Conservation (phyloP, 2,113 vertebrate species). For the Pyrgilauda ruficollis region DNA sequence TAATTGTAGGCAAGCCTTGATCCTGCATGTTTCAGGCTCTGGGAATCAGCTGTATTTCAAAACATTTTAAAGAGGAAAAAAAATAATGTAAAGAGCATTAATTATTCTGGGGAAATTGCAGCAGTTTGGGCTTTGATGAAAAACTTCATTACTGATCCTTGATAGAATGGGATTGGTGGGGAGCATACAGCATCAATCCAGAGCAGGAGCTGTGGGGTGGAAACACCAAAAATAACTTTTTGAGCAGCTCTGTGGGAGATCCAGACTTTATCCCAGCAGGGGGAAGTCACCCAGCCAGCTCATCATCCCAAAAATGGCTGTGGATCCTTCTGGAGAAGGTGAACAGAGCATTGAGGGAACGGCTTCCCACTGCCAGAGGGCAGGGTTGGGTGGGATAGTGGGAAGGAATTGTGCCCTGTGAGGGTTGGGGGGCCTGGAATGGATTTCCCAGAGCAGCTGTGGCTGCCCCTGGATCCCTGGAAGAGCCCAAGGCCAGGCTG, state of each 20-base stretch:
- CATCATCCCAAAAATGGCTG: background rate
- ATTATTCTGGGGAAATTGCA: background rate
- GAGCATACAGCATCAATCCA: background rate
- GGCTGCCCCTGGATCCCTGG: background rate
- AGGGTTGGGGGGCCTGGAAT: background rate
- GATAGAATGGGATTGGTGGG: background rate
- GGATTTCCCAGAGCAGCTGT: background rate
- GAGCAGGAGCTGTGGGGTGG: background rate
- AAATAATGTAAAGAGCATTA: background rate
- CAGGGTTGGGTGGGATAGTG: rapidly evolving
- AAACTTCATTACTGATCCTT: background rate
- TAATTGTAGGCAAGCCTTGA: background rate
- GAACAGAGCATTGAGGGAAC: background rate
- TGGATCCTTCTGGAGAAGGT: background rate
- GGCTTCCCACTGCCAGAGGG: background rate
- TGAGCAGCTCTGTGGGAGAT: background rate
- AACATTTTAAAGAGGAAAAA: background rate
- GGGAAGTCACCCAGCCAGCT: background rate
- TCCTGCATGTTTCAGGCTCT: background rate
- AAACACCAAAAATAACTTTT: background rate
- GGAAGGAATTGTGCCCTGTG: rapidly evolving
- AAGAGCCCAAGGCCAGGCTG: background rate
- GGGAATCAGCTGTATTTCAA: background rate
- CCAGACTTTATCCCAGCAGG: background rate
- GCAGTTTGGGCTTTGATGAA: background rate